Evolutionary conservation across 2,888 invertebrate genomes (phyloP), one percentile per base, ranked within the genome.

Genomic region (Phyllotreta striolata): DNA sequence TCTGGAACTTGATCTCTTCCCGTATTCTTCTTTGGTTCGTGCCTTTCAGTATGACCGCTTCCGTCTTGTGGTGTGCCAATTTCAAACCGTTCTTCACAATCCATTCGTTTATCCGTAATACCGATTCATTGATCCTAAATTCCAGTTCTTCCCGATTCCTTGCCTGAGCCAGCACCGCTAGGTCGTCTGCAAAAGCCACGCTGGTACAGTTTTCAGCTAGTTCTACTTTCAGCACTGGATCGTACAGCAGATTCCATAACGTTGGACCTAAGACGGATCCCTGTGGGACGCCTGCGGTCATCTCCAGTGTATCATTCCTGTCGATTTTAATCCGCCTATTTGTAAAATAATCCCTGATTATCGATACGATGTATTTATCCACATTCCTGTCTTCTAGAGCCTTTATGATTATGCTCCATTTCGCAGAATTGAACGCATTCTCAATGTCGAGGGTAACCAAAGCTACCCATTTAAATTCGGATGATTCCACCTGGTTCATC

Each of bases 231-330:
- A 67, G 58, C 2, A 67, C 51, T 1, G 58, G 60, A 10, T 66
- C 49, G 34, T 63, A 66, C 3, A 57, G 12, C 3, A 66, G 7
- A n/a, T 70, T 68, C 68, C 68, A 70, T 38, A 70, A 37, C 2
- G 43, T 44, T 0, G 68, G 68, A 0, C 68, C 67, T 0, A 70
- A 56, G 0, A 70, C 49, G 0, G 57, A 66, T 7, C 60, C 66
- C 52, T 63, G 66, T 13, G 61, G 62, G 1, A 63, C 61, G 9
- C 66, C 66, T 1, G n/a, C n/a, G n/a, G n/a, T n/a, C n/a, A n/a
- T n/a, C n/a, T n/a, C n/a, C n/a, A n/a, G n/a, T n/a, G n/a, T n/a
- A n/a, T n/a, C n/a, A n/a, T n/a, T n/a, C n/a, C n/a, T n/a, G n/a
- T n/a, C n/a, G n/a, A n/a, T n/a, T n/a, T n/a, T n/a, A n/a, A n/a